A percentile compares a stretch with the other conserved stretches of the same genome.
Conservation (phyloP, 2,888 invertebrate species). For the Trachelus stipa region DNA sequence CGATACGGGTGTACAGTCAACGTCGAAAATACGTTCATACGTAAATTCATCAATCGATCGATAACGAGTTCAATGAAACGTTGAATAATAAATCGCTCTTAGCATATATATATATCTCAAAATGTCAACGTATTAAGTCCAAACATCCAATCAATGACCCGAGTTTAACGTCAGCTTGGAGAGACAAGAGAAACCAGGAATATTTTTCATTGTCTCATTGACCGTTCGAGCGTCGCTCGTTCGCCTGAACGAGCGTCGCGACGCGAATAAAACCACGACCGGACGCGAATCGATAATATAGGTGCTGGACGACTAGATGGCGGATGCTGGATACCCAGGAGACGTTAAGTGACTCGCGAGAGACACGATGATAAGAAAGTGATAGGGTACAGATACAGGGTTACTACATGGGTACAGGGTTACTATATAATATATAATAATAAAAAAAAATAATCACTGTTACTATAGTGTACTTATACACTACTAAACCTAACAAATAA, state of each 20-base stretch:
- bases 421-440: neutral
- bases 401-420: neutral
- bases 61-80: neutral
- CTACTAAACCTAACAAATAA: neutral
- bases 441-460: neutral
- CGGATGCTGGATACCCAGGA: neutral
- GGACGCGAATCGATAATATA: neutral
- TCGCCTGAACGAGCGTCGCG: neutral
- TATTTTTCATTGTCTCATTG: neutral
- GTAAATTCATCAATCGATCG: neutral
- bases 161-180: neutral
- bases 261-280: neutral
- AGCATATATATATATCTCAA: neutral
- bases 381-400: neutral
- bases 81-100: neutral
- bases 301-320: neutral
- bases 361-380: neutral
- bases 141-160: neutral
- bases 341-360: neutral
- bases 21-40: neutral
- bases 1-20: neutral
- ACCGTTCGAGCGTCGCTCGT: neutral
- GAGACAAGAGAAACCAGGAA: neutral
- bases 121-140: neutral
- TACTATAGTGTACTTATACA: too few relatives aligned